Evolutionary conservation across 1,140 invertebrate genomes (phyloP), one percentile per base, ranked within the genome.

Genomic region (Pollicipes pollicipes): DNA sequence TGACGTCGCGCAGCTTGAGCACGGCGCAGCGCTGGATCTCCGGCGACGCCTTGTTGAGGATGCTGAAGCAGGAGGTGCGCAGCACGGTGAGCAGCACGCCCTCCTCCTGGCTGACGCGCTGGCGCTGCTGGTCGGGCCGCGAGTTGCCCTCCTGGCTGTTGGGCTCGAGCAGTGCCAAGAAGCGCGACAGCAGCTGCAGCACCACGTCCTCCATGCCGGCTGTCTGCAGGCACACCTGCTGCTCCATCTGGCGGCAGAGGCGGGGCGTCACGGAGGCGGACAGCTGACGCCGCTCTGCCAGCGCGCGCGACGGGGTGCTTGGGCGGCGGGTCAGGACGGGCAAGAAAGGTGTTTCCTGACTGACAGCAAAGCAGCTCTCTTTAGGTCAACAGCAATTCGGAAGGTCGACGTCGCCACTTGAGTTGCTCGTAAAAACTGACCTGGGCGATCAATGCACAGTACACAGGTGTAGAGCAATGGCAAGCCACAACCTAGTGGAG

Each of bases 201-300:
- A 95, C 84, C 78, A 96, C 95, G 76, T 91, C 89, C 81, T 96
- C 92, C 76, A 96, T 89, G 72, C 88, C 84, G 0, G 88, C 88
- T 0, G 91, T 91, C 27, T 87, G 86, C 73, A 88, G 85, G 78
- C 90, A 92, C 3, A 91, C 81, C 66, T 88, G 81, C 70, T 85
- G 82, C 75, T 94, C 90, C 69, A 88, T 84, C 84, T 85, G 73
- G 16, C 78, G 76, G n/a, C n/a, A n/a, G n/a, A n/a, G n/a, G 71
- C 32, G 69, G 30, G 72, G 26, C n/a, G 26, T 64, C 26, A 64
- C n/a, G 37, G 32, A 70, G 64, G 64, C 17, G 64, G 63, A 31
- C 70, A 70, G 16, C 32, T 16, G 32, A 16, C 16, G 32, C 32
- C 32, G 4, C 32, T 35, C 4, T 35, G n/a, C n/a, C n/a, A n/a